Evolutionary conservation across 2,888 invertebrate species (phyloP), one percentile per base, ranked within the genome.

Genomic region (Aplocera efformata): DNA sequence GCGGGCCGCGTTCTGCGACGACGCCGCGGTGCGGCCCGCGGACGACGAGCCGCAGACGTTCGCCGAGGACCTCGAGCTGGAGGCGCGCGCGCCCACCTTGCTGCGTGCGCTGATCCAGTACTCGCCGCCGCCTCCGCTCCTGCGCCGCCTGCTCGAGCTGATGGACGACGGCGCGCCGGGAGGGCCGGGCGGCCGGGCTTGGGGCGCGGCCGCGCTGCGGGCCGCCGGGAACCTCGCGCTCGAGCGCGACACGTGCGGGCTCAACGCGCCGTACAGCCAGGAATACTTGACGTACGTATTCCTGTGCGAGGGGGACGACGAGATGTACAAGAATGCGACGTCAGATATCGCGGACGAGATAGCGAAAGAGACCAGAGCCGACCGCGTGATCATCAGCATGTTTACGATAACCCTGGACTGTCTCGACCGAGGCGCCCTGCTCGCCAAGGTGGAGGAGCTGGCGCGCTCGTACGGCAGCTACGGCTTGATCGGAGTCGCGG

Each of bases 51-150:
- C 21, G 8, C 6, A 21, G 13, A 9, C 33, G 28, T 20, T 29
- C 20, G 10, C 34, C 6, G 26, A 26, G 21, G 24, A 36, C 1
- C 21, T 1, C 8, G 8, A 6, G 10, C 10, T 11, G 5, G 5
- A 10, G 10, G 13, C 1, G 3, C 11, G 17, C 37, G 35, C 34
- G 10, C 40, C 37, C 6, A 20, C 10, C 30, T 6, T 38, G 25
- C 10, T 25, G 26, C 8, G 7, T 0, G 21, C 26, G 7, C 8
- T 43, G 26, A 6, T 9, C 1, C 3, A 1, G 10, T 22, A 30
- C 22, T 25, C 10, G 30, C 33, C 33, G 23, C n/a, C 5, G 7
- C 7, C 9, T 11, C 9, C 13, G 6, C 13, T 17, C 7, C 10
- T 42, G 21, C 9, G 22, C 7, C 13, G 24, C n/a, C 8, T 37